Evolutionary conservation across 2,113 vertebrate species (phyloP).

Genomic region (Tyto alba): DNA sequence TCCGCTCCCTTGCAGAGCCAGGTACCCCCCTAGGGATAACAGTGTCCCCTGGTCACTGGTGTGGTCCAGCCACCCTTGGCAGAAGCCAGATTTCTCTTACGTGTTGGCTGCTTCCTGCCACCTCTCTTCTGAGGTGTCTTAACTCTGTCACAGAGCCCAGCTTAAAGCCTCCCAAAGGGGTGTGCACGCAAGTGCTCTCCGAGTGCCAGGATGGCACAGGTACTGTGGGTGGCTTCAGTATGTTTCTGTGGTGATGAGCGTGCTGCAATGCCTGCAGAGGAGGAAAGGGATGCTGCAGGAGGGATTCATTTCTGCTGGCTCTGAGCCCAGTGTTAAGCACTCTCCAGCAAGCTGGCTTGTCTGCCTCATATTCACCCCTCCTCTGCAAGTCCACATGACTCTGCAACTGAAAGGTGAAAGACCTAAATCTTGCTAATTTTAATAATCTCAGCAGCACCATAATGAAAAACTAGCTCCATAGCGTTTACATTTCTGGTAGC

Average conservation of each 20-base stretch:
- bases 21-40: fast-evolving
- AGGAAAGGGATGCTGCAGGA: neutral
- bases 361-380: neutral
- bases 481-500: neutral
- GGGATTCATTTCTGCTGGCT: neutral
- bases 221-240: neutral
- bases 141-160: neutral
- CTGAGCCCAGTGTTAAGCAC: neutral
- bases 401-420: neutral
- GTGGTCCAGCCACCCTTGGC: fast-evolving
- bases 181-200: neutral
- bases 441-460: neutral
- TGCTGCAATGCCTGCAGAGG: neutral
- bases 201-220: neutral
- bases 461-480: neutral
- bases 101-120: neutral
- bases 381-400: neutral
- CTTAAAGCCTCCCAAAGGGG: neutral
- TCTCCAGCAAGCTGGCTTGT: neutral
- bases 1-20: neutral
- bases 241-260: neutral
- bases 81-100: neutral
- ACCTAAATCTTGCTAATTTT: neutral
- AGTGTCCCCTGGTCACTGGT: neutral
- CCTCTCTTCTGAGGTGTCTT: neutral